Conservation (phyloP, 2,113 vertebrate genomes). For the Osmerus eperlanus region DNA sequence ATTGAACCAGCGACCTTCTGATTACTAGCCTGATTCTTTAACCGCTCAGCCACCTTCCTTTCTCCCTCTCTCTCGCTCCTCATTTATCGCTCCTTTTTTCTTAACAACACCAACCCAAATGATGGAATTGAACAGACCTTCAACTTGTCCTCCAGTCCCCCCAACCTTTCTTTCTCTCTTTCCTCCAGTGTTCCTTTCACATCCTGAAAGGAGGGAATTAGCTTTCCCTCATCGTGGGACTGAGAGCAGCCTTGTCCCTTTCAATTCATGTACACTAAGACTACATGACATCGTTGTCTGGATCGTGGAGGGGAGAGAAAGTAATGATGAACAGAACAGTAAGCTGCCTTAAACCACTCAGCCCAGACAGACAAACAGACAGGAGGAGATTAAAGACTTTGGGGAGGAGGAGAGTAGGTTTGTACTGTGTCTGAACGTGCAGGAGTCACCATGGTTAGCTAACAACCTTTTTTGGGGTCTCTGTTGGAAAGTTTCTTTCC, state of each 20-base stretch:
- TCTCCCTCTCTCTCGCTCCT: conserved; percentile 35
- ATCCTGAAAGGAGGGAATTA: conserved; percentile 61
- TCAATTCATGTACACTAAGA: conserved; percentile 64
- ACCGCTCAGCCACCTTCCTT: neutral
- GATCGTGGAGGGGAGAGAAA: too few relatives aligned
- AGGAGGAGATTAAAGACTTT: too few relatives aligned
- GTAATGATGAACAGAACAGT: too few relatives aligned
- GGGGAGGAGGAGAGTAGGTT: too few relatives aligned
- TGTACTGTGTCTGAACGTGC: too few relatives aligned
- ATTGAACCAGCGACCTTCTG: too few relatives aligned
- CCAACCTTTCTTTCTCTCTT: conserved; percentile 35
- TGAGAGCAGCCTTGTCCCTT: conserved; percentile 55
- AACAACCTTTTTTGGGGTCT: neutral
- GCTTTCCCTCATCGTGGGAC: conserved; percentile 52
- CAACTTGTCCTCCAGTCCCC: conserved; percentile 40
- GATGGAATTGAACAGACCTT: conserved; percentile 51
- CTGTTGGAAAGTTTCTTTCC: neutral
- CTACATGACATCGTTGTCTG: conserved; percentile 23
- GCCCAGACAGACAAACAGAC: too few relatives aligned
- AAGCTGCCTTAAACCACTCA: too few relatives aligned
- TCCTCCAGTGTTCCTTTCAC: conserved; percentile 50
- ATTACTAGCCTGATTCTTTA: too few relatives aligned
- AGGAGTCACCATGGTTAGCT: too few relatives aligned
- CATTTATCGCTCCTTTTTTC: conserved; percentile 43
- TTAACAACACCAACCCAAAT: conserved; percentile 44